Conservation (phyloP, 2,113 vertebrate genomes). For the Diphyllodes magnificus region DNA sequence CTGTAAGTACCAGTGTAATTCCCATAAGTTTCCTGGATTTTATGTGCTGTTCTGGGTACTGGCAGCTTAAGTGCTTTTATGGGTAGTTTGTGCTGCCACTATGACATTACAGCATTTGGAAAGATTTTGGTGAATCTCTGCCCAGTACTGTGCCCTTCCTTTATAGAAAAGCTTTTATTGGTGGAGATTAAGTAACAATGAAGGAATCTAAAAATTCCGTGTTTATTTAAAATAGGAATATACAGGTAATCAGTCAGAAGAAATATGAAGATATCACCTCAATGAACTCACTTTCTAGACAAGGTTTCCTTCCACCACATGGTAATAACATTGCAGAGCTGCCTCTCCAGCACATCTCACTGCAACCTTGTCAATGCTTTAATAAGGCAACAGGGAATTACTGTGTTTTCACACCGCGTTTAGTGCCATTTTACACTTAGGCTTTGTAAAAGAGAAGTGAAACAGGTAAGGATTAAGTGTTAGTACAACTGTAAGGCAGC, state of each 20-base stretch:
- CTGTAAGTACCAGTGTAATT: neutral
- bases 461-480: neutral
- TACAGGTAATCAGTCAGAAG: neutral
- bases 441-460: neutral
- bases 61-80: conserved; percentile 3
- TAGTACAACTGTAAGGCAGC: neutral
- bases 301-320: neutral
- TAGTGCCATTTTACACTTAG: neutral
- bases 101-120: neutral
- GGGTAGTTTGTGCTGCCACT: neutral
- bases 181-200: neutral
- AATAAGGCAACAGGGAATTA: neutral
- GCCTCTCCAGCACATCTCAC: neutral
- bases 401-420: neutral
- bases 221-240: neutral
- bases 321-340: neutral
- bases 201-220: neutral
- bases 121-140: neutral
- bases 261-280: neutral
- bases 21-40: neutral
- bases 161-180: neutral
- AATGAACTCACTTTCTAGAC: neutral
- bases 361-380: neutral
- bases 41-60: neutral
- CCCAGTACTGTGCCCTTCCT: neutral